Conservation (phyloP, 2,888 invertebrate species). For the Drosophila robusta region DNA sequence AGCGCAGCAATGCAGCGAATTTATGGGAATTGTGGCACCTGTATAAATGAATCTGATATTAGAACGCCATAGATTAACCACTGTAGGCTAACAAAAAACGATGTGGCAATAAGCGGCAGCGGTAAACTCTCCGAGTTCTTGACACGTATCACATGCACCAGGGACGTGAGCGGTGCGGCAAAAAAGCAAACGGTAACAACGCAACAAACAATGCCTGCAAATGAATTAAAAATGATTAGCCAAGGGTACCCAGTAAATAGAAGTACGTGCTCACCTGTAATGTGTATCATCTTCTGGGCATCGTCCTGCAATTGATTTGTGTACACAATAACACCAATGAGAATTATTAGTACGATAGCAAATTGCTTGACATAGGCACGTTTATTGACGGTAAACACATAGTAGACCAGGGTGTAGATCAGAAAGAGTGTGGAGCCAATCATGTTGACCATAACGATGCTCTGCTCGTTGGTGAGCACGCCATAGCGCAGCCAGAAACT, state of each 20-base stretch:
- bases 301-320: slow-evolving; percentile 86
- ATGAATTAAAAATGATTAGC: not conserved
- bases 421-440: slow-evolving; percentile 90
- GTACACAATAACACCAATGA: slow-evolving; percentile 87
- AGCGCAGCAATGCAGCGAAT: slow-evolving; percentile 1
- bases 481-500: slow-evolving; percentile 94
- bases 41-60: slow-evolving; percentile 91
- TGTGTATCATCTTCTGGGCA: slow-evolving; percentile 86
- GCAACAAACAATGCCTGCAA: slow-evolving; percentile 89
- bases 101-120: slow-evolving; percentile 93
- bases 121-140: slow-evolving; percentile 94
- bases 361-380: slow-evolving; percentile 88
- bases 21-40: slow-evolving; percentile 86
- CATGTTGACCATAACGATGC: slow-evolving; percentile 90
- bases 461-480: slow-evolving; percentile 89
- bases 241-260: not conserved
- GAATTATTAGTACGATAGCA: slow-evolving; percentile 86
- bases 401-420: slow-evolving; percentile 89
- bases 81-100: slow-evolving; percentile 92
- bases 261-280: slow-evolving; percentile 87
- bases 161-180: slow-evolving; percentile 92
- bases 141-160: slow-evolving; percentile 92
- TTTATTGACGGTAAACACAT: slow-evolving; percentile 90
- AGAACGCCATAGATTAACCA: slow-evolving; percentile 95
- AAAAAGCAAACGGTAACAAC: slow-evolving; percentile 91